Evolutionary conservation across 35 echinoderm and acorn worm species (phyloP).

Genomic region (Anneissia japonica): DNA sequence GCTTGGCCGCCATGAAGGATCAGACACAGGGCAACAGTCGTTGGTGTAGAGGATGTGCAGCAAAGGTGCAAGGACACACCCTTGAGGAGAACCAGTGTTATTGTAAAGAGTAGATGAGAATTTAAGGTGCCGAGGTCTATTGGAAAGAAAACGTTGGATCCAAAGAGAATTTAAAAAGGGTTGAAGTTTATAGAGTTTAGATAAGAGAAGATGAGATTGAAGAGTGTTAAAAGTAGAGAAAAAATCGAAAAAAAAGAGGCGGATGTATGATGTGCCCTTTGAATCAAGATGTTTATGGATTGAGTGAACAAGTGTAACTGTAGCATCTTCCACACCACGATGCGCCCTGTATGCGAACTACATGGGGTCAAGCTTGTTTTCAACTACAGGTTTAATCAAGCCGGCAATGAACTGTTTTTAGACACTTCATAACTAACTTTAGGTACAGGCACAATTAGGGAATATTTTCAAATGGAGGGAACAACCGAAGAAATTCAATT

Average conservation of each 20-base stretch:
- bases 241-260: no score
- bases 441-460: background rate
- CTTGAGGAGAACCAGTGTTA: slow-evolving; percentile 8
- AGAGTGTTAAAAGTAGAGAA: no score
- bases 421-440: background rate
- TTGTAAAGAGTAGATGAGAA: background rate
- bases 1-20: background rate
- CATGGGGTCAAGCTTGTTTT: background rate
- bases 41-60: slow-evolving; percentile 19
- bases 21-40: background rate
- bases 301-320: no score
- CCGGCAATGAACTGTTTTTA: background rate
- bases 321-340: no score
- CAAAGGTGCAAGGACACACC: background rate
- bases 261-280: no score
- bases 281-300: no score
- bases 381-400: background rate
- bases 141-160: background rate
- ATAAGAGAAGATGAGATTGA: no score
- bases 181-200: no score
- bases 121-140: background rate
- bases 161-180: no score
- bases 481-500: background rate
- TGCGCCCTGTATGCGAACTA: no score
- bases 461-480: background rate